These are phyloP conservation scores for Drosophila bocqueti DNA, from an alignment of 1,140 invertebrate species.

Conservation along the genomic window DNA sequence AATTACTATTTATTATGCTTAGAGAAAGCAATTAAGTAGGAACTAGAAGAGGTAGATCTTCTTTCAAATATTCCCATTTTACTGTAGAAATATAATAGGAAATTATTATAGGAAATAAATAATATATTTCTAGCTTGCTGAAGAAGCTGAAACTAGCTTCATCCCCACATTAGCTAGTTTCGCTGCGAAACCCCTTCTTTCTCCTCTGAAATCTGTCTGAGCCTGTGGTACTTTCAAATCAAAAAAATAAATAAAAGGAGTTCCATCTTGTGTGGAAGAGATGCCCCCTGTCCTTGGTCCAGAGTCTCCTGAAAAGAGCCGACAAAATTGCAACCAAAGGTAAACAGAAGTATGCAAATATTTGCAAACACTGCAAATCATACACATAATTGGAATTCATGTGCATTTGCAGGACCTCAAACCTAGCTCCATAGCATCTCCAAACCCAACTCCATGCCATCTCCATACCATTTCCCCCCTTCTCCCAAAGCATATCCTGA, in stretches of 20 bases:
- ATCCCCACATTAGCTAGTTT: no score
- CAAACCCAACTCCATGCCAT: background rate
- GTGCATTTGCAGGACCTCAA: conserved; percentile 32
- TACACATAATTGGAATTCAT: conserved; percentile 79
- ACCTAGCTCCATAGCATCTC: background rate
- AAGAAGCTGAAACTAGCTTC: no score
- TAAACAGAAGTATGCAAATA: conserved; percentile 73
- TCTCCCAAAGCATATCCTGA: background rate
- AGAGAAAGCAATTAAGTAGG: background rate
- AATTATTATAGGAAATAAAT: no score
- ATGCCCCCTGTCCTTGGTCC: background rate
- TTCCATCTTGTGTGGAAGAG: background rate
- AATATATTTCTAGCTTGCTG: no score
- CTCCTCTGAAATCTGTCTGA: background rate
- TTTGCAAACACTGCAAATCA: conserved; percentile 76
- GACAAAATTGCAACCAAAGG: conserved; percentile 74
- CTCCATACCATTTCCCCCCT: no score
- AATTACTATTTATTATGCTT: conserved; percentile 2
- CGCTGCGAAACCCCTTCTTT: background rate
- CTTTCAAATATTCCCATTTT: background rate
- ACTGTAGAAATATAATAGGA: background rate
- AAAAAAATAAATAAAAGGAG: background rate
- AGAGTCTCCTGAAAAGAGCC: conserved; percentile 54
- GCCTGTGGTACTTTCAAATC: background rate
- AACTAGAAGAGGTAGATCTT: background rate